A percentile compares a stretch with the other conserved stretches of the same genome.
These are phyloP conservation scores for Nephrotoma appendiculata DNA, from an alignment of 2,888 invertebrate genomes.

Conservation along the genomic window DNA sequence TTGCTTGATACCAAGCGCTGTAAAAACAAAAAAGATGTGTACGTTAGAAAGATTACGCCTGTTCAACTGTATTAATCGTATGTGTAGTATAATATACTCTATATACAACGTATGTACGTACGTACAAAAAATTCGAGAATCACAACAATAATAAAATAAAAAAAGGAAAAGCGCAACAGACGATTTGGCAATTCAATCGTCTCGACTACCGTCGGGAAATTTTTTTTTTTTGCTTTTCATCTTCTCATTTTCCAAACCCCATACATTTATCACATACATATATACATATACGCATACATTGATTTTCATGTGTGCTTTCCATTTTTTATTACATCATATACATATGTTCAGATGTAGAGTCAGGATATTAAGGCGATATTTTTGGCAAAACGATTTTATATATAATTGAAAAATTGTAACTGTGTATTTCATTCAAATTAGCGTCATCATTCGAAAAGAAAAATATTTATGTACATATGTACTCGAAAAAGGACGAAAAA, in stretches of 20 bases:
- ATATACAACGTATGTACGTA: background rate
- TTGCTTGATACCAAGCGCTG: conserved; percentile 29
- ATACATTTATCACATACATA: background rate
- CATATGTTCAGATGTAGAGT: background rate
- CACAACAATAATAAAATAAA: conserved; percentile 1
- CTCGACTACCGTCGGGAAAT: conserved; percentile 5
- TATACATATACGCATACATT: background rate
- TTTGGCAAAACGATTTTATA: background rate
- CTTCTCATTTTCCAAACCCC: background rate
- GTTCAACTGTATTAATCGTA: background rate
- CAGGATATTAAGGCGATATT: background rate
- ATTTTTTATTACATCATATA: background rate
- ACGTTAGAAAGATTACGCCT: background rate
- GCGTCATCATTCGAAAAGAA: background rate
- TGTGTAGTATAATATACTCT: background rate
- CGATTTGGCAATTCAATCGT: conserved; percentile 5
- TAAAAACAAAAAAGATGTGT: conserved; percentile 7
- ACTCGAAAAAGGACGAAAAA: background rate
- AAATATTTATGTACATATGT: background rate
- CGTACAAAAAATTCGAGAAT: background rate
- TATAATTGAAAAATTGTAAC: background rate
- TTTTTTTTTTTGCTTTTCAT: background rate
- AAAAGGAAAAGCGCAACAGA: conserved; percentile 4
- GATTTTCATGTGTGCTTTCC: background rate
- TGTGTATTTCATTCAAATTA: background rate